These are phyloP conservation scores for Oreochromis niloticus DNA, from an alignment of 2,113 vertebrate species.

Conservation along the genomic window DNA sequence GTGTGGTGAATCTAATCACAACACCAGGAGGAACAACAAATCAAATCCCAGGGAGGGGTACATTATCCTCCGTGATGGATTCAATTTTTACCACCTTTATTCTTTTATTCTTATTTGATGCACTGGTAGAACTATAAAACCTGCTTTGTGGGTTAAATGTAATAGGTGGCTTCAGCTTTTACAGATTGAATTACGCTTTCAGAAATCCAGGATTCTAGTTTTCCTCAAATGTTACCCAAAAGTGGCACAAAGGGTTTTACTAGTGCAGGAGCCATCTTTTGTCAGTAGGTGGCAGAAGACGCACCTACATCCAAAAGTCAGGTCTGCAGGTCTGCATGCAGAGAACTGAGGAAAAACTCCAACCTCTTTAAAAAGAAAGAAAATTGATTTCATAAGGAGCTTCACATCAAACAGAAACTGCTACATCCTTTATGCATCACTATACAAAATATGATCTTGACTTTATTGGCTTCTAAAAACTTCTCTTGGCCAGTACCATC, in stretches of 20 bases:
- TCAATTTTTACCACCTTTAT: too few relatives aligned
- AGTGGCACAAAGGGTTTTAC: neutral
- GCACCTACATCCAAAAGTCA: neutral
- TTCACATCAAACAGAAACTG: neutral
- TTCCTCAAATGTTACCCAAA: neutral
- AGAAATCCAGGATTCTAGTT: neutral
- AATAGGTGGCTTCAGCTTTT: neutral
- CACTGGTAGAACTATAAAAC: neutral
- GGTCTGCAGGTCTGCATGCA: neutral
- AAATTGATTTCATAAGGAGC: neutral
- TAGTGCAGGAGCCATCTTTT: neutral
- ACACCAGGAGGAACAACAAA: neutral
- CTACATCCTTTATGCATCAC: slow-evolving; percentile 33
- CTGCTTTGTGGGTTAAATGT: neutral
- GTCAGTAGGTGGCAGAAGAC: neutral
- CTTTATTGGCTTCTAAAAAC: neutral
- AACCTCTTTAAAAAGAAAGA: neutral
- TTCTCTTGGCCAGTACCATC: neutral
- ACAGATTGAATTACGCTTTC: neutral
- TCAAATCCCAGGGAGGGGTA: neutral
- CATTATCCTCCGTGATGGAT: neutral
- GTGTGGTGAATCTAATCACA: too few relatives aligned
- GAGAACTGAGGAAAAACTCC: neutral
- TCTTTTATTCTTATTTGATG: too few relatives aligned
- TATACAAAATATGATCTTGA: neutral